These are phyloP conservation scores for Nymphalis polychloros DNA, from an alignment of 2,888 invertebrate species.

Conservation along the genomic window DNA sequence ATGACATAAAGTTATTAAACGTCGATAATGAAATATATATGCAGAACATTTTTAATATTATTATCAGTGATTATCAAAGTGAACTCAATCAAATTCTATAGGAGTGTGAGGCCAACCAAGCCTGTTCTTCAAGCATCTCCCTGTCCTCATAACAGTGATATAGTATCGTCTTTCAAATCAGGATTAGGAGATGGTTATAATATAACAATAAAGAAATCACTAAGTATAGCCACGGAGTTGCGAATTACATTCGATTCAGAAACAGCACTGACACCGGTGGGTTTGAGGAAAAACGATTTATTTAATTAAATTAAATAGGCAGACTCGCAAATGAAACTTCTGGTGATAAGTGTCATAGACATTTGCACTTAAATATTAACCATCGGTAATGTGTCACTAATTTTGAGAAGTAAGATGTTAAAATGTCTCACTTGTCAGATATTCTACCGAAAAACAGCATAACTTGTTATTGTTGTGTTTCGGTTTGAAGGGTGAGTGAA, in stretches of 20 bases:
- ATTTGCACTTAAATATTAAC: too few species aligned
- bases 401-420: too few species aligned
- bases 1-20: not conserved
- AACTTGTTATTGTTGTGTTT: too few species aligned
- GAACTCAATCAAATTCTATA: constrained; percentile 29
- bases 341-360: too few species aligned
- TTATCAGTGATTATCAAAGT: constrained; percentile 19
- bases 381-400: too few species aligned
- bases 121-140: constrained; percentile 9
- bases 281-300: constrained; percentile 2
- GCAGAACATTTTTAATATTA: constrained; percentile 10
- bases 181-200: constrained; percentile 29
- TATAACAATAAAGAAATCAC: constrained; percentile 21
- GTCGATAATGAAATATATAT: constrained; percentile 16
- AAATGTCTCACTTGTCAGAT: too few species aligned
- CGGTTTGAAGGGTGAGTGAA: too few species aligned
- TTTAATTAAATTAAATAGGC: too few species aligned
- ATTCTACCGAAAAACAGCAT: too few species aligned
- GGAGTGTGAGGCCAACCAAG: not conserved
- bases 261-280: constrained; percentile 25
- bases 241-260: constrained; percentile 27
- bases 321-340: too few species aligned
- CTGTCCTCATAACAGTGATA: constrained; percentile 11
- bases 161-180: constrained; percentile 16
- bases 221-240: constrained; percentile 19